These are phyloP conservation scores for Scomber colias DNA, from an alignment of 2,113 vertebrate species.

Conservation along the genomic window DNA sequence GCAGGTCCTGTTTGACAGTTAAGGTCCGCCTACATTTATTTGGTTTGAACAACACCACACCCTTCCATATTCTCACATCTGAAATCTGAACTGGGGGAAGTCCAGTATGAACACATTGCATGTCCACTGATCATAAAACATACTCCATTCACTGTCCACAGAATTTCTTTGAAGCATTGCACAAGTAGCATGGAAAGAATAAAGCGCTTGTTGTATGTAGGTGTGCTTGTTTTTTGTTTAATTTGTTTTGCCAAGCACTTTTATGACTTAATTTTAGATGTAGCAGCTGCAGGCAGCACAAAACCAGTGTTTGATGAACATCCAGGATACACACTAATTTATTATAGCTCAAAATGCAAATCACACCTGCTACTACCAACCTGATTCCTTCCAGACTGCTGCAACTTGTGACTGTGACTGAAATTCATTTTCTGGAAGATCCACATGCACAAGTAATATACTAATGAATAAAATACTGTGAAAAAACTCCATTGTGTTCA, in stretches of 20 bases:
- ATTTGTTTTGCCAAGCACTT: not conserved
- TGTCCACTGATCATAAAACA: not conserved
- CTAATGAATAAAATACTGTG: too few relatives aligned
- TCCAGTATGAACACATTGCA: not conserved
- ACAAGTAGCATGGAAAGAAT: not conserved
- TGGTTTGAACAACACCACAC: constrained; percentile 3
- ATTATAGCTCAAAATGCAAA: not conserved
- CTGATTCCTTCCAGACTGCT: not conserved
- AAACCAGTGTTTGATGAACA: not conserved
- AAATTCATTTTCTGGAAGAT: too few relatives aligned
- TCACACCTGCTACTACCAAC: not conserved
- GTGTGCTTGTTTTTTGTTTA: not conserved
- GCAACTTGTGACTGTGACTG: not conserved
- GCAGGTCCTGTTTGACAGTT: constrained; percentile 17
- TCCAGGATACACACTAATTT: not conserved
- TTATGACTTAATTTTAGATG: not conserved
- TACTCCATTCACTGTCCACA: not conserved
- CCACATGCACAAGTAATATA: too few relatives aligned
- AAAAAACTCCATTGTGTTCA: not conserved
- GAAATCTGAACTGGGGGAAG: not conserved
- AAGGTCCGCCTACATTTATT: constrained; percentile 12
- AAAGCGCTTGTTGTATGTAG: not conserved
- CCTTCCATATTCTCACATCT: constrained; percentile 17
- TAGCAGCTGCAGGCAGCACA: constrained; percentile 5
- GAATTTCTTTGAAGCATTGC: not conserved